phyloP scores from a whole-genome alignment of 2,113 vertebrate species.

The Eubucco bourcierii region DNA sequence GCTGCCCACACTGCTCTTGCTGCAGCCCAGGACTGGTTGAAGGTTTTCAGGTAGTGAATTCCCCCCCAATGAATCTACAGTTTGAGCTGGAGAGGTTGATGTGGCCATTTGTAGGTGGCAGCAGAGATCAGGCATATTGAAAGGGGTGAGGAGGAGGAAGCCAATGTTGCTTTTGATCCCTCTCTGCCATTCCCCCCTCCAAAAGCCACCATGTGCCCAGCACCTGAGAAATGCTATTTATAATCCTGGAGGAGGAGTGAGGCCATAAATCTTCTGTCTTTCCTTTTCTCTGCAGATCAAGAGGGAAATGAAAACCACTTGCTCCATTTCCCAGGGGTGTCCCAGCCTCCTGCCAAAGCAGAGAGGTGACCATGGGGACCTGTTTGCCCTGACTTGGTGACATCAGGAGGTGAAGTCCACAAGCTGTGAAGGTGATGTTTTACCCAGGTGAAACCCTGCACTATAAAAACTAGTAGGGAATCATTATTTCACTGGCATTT shows the following conservation, averaged over 20 bases:
- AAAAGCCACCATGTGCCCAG: constrained; percentile 77
- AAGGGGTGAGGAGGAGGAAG: constrained; percentile 70
- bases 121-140: constrained; percentile 73
- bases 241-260: constrained; percentile 44
- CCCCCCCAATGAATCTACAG: constrained; percentile 11
- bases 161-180: constrained; percentile 76
- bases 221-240: constrained; percentile 81
- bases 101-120: constrained; percentile 69
- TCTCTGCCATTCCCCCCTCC: constrained; percentile 12
- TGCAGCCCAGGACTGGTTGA: no score
- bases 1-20: no score
- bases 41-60: not conserved
- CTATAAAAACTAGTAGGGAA: rapidly evolving
- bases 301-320: constrained; percentile 80
- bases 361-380: not conserved
- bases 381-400: not conserved
- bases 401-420: not conserved
- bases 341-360: not conserved
- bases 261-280: constrained; percentile 80
- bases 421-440: not conserved
- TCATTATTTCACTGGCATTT: not conserved
- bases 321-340: not conserved
- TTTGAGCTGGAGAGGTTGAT: constrained; percentile 45
- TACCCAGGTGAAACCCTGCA: not conserved
- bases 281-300: constrained; percentile 54